Conservation (phyloP, 23 tunicate species). For the Styela plicata region DNA sequence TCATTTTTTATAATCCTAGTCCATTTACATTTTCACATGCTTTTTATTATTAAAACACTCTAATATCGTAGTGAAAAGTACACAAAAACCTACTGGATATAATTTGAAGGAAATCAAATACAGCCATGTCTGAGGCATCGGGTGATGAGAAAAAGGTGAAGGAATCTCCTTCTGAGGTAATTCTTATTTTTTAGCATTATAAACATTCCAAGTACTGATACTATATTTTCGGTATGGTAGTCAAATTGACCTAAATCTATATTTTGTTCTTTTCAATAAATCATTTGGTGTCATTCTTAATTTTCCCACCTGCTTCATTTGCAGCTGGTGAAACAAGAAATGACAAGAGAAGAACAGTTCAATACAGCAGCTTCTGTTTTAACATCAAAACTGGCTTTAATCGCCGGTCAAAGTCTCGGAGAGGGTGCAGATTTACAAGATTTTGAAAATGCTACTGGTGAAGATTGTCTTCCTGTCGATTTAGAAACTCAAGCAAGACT, state of each 20-base stretch:
- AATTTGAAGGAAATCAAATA: too few species aligned
- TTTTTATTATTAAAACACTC: too few species aligned
- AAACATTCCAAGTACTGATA: too few species aligned
- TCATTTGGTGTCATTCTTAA: too few species aligned
- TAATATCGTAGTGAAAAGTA: too few species aligned
- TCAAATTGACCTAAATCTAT: too few species aligned
- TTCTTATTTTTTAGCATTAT: background rate
- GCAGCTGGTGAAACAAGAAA: background rate
- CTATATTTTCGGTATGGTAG: too few species aligned
- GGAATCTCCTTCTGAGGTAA: background rate
- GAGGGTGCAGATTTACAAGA: background rate
- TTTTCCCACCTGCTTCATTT: too few species aligned
- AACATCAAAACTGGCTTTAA: background rate
- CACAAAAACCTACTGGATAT: too few species aligned
- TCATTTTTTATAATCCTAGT: too few species aligned
- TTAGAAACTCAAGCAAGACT: slow-evolving; percentile 83
- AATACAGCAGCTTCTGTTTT: background rate
- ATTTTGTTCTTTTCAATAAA: too few species aligned
- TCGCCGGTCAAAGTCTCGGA: background rate
- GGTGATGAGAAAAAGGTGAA: background rate
- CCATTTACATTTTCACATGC: too few species aligned
- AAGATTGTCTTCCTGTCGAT: slow-evolving; percentile 64
- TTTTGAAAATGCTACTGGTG: slow-evolving; percentile 1
- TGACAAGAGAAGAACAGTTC: background rate
- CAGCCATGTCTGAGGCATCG: background rate